These are phyloP conservation scores for Eutrigla gurnardus DNA, from an alignment of 2,797 vertebrate species.

Conservation along the genomic window DNA sequence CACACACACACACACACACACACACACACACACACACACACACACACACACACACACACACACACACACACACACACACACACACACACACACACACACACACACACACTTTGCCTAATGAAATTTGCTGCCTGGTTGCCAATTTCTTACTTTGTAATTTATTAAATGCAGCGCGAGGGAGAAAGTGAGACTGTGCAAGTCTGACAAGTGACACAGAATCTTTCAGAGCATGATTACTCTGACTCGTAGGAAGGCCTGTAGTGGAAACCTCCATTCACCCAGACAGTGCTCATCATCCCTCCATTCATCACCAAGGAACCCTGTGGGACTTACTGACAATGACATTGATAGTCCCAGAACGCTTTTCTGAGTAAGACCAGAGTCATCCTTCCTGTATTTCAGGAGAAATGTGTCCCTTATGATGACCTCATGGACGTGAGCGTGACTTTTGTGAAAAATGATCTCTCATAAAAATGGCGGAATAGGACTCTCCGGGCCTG, in stretches of 20 bases:
- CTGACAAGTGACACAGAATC: constrained; percentile 57
- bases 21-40: constrained; percentile 26
- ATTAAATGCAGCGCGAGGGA: constrained; percentile 57
- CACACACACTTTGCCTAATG: constrained; percentile 71
- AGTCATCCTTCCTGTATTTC: constrained; percentile 44
- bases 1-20: background rate
- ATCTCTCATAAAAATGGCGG: background rate
- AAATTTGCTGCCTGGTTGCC: constrained; percentile 68
- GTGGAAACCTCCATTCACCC: constrained; percentile 50
- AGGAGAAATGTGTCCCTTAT: constrained; percentile 22
- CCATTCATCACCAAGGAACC: constrained; percentile 42
- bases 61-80: constrained; percentile 50
- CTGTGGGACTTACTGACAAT: constrained; percentile 50
- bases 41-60: constrained; percentile 15
- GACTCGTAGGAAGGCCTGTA: constrained; percentile 51
- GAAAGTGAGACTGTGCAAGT: constrained; percentile 53
- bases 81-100: constrained; percentile 63
- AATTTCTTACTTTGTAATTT: constrained; percentile 74
- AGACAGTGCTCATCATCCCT: constrained; percentile 51
- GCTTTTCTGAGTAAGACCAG: constrained; percentile 31
- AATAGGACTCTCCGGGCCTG: background rate
- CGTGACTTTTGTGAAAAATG: constrained; percentile 19
- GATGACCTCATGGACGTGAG: constrained; percentile 19
- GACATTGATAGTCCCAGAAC: constrained; percentile 50
- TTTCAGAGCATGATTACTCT: constrained; percentile 50